These are phyloP conservation scores for Macaria liturata DNA, from an alignment of 2,888 invertebrate species.

Conservation along the genomic window DNA sequence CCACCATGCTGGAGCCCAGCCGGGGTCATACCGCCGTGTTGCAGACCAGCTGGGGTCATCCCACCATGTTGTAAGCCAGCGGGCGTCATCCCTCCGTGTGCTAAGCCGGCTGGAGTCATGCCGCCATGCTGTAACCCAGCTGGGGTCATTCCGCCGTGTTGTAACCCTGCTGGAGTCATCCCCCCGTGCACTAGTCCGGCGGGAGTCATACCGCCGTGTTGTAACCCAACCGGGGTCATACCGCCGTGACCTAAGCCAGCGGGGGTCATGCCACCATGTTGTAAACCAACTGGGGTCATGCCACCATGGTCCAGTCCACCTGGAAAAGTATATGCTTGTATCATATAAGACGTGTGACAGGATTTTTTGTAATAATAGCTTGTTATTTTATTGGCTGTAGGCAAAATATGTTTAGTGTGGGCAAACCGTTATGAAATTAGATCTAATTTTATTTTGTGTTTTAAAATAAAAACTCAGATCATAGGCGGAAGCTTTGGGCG, in stretches of 20 bases:
- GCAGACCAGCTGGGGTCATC: conserved; percentile 50
- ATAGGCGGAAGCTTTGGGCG: no score
- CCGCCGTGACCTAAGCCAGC: conserved; percentile 54
- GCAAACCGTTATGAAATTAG: no score
- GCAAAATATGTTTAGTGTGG: no score
- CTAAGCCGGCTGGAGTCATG: conserved; percentile 37
- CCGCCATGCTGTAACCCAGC: conserved; percentile 38
- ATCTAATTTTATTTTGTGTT: no score
- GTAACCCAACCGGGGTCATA: conserved; percentile 59
- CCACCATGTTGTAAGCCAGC: conserved; percentile 62
- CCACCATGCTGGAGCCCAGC: conserved; percentile 64
- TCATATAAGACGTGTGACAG: no score
- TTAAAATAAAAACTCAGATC: no score
- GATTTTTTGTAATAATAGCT: no score
- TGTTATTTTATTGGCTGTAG: no score
- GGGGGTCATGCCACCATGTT: conserved; percentile 40
- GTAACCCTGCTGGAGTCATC: conserved; percentile 59
- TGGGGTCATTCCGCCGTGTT: conserved; percentile 56
- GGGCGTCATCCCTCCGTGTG: conserved; percentile 64
- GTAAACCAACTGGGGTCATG: conserved; percentile 48
- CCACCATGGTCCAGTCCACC: conserved; percentile 37
- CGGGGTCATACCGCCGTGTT: conserved; percentile 61
- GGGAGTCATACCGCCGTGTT: conserved; percentile 61
- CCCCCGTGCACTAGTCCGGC: conserved; percentile 54
- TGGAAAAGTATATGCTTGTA: not conserved